Evolutionary conservation across 2,888 invertebrate genomes (phyloP).

Genomic region (Charanyca ferruginea): DNA sequence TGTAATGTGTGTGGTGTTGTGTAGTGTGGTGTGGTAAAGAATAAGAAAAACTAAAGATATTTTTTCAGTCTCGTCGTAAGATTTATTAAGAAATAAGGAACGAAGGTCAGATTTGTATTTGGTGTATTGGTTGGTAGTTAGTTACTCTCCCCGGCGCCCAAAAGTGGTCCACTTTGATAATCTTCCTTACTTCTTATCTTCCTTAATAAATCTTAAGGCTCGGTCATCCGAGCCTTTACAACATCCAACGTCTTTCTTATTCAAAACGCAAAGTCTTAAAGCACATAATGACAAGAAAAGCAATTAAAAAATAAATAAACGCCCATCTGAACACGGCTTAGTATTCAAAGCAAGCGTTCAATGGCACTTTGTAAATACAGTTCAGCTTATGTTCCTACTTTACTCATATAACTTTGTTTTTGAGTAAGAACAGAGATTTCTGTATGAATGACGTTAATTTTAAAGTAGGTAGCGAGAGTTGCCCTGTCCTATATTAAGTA

Average conservation of each 20-base stretch:
- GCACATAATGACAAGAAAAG: slow-evolving; percentile 3
- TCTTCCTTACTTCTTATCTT: too few species aligned
- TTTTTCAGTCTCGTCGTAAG: too few species aligned
- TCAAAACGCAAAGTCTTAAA: not conserved
- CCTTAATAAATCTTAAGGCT: too few species aligned
- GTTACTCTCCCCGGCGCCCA: too few species aligned
- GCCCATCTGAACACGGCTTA: slow-evolving; percentile 9
- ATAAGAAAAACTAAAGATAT: too few species aligned
- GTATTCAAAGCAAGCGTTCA: slow-evolving; percentile 41
- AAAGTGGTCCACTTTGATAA: too few species aligned
- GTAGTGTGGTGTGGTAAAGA: too few species aligned
- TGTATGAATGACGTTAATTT: slow-evolving; percentile 7
- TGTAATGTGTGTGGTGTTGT: too few species aligned
- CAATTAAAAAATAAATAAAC: slow-evolving; percentile 19
- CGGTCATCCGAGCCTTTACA: too few species aligned
- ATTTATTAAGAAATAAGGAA: too few species aligned
- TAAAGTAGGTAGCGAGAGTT: not conserved
- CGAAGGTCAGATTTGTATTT: too few species aligned
- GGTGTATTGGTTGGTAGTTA: too few species aligned
- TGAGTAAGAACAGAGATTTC: not conserved
- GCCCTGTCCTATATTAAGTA: not conserved
- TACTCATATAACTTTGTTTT: slow-evolving; percentile 9
- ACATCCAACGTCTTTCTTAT: not conserved
- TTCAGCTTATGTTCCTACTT: slow-evolving; percentile 19
- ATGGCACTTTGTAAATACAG: slow-evolving; percentile 25